Base-by-base conservation (phyloP, 2,888 invertebrate species). In the Acleris cristana region DNA sequence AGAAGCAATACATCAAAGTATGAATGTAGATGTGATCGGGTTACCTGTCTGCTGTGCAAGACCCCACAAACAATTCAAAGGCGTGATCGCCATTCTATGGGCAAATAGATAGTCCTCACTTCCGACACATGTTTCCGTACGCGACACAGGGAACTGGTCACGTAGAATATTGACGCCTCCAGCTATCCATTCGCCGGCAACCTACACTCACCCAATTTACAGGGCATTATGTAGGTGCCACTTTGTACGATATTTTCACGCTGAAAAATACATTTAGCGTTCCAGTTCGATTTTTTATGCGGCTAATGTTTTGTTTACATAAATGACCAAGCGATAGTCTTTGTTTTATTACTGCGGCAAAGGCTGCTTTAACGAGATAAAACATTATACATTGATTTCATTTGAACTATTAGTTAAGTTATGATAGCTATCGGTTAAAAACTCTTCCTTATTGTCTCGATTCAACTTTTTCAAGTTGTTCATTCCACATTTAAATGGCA, bases 111-210 rank as follows among this genome's bases (percentile, higher is more conserved):
- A 91, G 90, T 87, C 87, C 84, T 88, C 84, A 88, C 90, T 88
- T 90, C 91, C 92, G 92, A 91, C 92, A 90, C 89, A 89, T 89
- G 90, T 90, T 89, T 90, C 90, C 89, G 85, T 79, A 83, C 82
- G 81, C 83, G 85, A 86, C 87, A 86, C 85, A 84, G 81, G 83
- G 85, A 83, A 82, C 87, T 86, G 89, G 91, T 91, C 92, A 92
- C 91, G 92, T 92, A 92, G 89, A 89, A 92, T 92, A 92, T 92
- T 90, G 92, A 92, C 90, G 90, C 90, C 89, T 87, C 85, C 72
- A 85, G 89, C 90, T 79, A 88, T 86, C 84, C 85, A 85, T 83
- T 86, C 83, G 76, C 79, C 70, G 75, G 82, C 81, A 86, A 87
- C 86, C 82, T 84, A 80, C 76, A 76, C 73, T 80, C 80, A 67